Conservation (phyloP, 2,888 invertebrate species). For the Oeneis ivallda region DNA sequence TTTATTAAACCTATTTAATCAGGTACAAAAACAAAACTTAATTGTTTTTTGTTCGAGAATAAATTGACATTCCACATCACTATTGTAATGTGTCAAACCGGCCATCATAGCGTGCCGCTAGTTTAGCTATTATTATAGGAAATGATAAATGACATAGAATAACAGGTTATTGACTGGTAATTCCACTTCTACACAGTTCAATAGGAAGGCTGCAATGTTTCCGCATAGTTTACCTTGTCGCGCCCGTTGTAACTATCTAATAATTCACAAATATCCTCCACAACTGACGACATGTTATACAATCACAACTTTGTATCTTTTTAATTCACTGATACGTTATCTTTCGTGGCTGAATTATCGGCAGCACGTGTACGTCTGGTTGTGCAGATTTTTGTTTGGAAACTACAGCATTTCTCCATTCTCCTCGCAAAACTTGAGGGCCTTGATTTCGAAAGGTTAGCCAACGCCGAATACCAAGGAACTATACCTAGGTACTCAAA, state of each 20-base stretch:
- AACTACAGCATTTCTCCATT: slow-evolving; percentile 60
- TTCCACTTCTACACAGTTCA: slow-evolving; percentile 50
- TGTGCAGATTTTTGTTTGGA: slow-evolving; percentile 51
- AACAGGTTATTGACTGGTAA: slow-evolving; percentile 49
- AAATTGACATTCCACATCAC: no score
- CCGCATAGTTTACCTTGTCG: slow-evolving; percentile 86
- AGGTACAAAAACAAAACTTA: no score
- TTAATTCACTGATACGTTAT: slow-evolving; percentile 49
- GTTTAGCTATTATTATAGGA: slow-evolving; percentile 12
- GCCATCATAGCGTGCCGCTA: no score
- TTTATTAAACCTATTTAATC: no score
- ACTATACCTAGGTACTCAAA: no score
- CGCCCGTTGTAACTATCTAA: slow-evolving; percentile 92
- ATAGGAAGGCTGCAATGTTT: slow-evolving; percentile 60
- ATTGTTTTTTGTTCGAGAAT: no score
- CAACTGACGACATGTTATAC: slow-evolving; percentile 60
- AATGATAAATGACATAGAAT: slow-evolving; percentile 17
- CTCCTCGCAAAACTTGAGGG: slow-evolving; percentile 48
- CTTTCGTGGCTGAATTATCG: slow-evolving; percentile 28
- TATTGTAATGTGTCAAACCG: no score
- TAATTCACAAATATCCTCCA: slow-evolving; percentile 85
- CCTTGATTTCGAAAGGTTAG: slow-evolving; percentile 65
- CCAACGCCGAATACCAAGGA: slow-evolving; percentile 26
- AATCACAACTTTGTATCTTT: slow-evolving; percentile 32
- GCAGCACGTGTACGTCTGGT: slow-evolving; percentile 45